A percentile compares a stretch with the other conserved stretches of the same genome.
Evolutionary conservation across 2,113 vertebrate species (phyloP).

Genomic region (Vidua macroura): DNA sequence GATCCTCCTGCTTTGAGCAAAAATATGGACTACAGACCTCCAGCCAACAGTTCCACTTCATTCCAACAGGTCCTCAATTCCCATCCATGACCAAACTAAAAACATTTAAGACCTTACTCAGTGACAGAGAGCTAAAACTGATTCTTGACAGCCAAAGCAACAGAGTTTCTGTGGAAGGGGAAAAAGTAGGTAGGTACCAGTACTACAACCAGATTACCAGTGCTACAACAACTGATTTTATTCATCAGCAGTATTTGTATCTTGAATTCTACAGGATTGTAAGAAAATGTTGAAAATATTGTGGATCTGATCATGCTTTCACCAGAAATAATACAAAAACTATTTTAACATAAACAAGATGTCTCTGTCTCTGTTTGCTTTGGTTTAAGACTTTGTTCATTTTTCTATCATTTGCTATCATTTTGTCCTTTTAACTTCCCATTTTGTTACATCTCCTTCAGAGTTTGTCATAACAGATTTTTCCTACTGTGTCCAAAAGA

Average conservation of each 20-base stretch:
- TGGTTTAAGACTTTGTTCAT: neutral
- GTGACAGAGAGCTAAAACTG: neutral
- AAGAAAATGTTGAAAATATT: neutral
- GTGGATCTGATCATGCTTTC: neutral
- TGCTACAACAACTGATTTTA: neutral
- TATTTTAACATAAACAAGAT: neutral
- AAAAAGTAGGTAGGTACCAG: neutral
- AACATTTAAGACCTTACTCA: neutral
- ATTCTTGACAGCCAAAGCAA: neutral
- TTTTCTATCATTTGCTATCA: fast-evolving
- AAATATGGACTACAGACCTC: neutral
- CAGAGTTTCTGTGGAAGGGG: neutral
- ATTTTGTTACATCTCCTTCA: neutral
- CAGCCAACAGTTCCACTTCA: neutral
- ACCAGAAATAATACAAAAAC: neutral
- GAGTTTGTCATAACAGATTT: neutral
- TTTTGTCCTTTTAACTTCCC: neutral
- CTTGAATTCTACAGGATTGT: neutral
- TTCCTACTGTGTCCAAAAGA: neutral
- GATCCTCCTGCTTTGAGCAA: neutral
- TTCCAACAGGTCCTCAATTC: neutral
- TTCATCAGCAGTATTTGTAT: neutral
- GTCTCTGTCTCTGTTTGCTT: neutral
- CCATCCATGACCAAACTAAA: neutral
- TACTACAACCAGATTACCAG: neutral